Evolutionary conservation across 2,797 vertebrate genomes (phyloP), one percentile per base, ranked within the genome.

Genomic region (Varecia variegata): DNA sequence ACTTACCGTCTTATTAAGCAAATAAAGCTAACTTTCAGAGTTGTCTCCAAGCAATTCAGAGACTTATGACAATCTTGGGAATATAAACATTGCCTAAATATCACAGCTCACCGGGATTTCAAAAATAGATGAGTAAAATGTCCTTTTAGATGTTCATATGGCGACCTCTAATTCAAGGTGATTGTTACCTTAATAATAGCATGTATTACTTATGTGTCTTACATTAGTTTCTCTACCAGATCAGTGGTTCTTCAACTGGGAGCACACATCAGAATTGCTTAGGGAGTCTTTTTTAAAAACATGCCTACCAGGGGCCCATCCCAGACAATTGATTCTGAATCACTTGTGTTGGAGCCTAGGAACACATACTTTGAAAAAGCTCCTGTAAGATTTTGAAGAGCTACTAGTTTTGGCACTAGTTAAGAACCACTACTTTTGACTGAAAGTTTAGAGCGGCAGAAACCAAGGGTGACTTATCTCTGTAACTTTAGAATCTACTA

Each of bases 11-110:
- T 97, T 85, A 77, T 96, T 97, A 94, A 90, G 88, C 70, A 97
- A 97, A 97, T 86, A 93, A 95, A 95, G 80, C 85, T 96, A 97
- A 96, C 70, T 94, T 93, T 96, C 94, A 93, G 88, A 97, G 30
- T 81, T 98, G 88, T 97, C 88, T 88, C 96, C 84, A 93, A 97
- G 56, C 97, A 95, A 95, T 74, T 86, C n/a, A 56, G 77, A 90
- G 65, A 70, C 54, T 35, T 32, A 14, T 0, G 21, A 45, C 60
- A 25, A 94, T 7, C 47, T 35, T 38, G 35, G 76, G 67, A 68
- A 25, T 83, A 54, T 50, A 86, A 76, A 81, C 12, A n/a, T 38
- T 60, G 25, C 47, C 35, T 45, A 47, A 77, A 73, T 74, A 77
- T 79, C 35, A 67, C 71, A 77, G n/a, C 70, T 54, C 47, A 40